phyloP scores from a whole-genome alignment of 53 echinoderm and acorn worm genomes.

The Temnopleurus reevesii region DNA sequence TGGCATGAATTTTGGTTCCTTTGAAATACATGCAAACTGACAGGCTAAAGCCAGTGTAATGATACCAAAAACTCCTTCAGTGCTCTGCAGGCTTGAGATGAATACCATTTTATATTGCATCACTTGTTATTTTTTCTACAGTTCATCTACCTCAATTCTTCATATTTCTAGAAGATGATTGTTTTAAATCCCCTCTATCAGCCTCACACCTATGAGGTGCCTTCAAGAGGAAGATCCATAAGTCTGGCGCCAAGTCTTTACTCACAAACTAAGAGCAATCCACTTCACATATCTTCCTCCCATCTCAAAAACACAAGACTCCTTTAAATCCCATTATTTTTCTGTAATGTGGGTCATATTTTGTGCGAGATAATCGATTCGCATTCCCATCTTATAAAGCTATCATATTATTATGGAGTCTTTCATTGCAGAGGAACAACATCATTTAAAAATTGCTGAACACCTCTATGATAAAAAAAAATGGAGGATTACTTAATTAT shows the following conservation, averaged over 20 bases:
- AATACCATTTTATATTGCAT: not conserved
- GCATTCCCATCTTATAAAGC: no score
- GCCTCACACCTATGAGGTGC: not conserved
- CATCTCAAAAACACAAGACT: not conserved
- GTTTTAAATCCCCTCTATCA: not conserved
- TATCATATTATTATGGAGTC: no score
- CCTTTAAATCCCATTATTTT: not conserved
- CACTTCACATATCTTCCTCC: constrained; percentile 13
- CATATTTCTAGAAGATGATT: not conserved
- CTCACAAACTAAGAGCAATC: constrained; percentile 26
- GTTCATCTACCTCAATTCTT: not conserved
- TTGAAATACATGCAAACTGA: no score
- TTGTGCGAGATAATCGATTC: no score
- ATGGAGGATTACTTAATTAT: no score
- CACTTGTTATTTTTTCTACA: not conserved
- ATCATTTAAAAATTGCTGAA: no score
- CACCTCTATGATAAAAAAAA: no score
- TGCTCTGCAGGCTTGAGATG: no score
- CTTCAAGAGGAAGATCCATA: constrained; percentile 45
- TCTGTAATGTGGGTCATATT: not conserved
- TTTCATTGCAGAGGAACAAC: no score
- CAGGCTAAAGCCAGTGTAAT: no score
- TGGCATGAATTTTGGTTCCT: no score
- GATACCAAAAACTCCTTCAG: no score
- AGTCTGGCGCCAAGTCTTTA: constrained; percentile 2